Evolutionary conservation across 2,113 vertebrate species (phyloP), one percentile per base, ranked within the genome.

Genomic region (Cheirogaleus medius): DNA sequence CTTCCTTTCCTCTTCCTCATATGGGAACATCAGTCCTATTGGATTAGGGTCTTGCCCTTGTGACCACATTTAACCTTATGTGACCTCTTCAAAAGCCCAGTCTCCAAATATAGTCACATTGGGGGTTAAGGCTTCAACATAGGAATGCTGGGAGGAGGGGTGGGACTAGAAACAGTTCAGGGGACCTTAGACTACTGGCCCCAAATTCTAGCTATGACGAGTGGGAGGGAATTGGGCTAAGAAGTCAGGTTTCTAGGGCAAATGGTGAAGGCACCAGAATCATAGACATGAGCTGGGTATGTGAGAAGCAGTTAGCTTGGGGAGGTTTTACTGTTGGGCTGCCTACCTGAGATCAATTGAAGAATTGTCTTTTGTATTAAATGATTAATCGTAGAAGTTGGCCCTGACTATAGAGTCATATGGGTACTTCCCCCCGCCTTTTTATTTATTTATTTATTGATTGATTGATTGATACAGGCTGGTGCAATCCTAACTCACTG

Each of bases 1-100:
- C 0, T 84, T 25, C 37, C 29, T 1, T 68, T 21, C 34, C 11
- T 73, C 44, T 58, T n/a, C 23, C 44, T 34, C 4, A 32, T 52
- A 2, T 0, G 0, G 42, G 71, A 37, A 12, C 7, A 5, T 13
- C 25, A 71, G 15, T 64, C 39, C n/a, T 60, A 0, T 52, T 37
- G 66, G 47, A 56, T 42, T 44, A 39, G 37, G 34, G 13, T 4
- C 37, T 21, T 0, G 21, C 27, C 32, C 56, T 5, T n/a, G 9
- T 49, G 37, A 34, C 44, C 15, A 47, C 7, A 27, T 20, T 37
- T 71, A 25, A 44, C 37, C 37, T 80, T 86, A 25, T 37, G 82
- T 76, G 34, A 39, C 2, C 11, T 47, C 84, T 95, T 47, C 68
- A 52, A 83, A 42, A 49, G 5, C 25, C 14, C 8, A 6, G 1